These are phyloP conservation scores for Astropecten irregularis DNA, from an alignment of 53 echinoderm and acorn worm species.

Conservation along the genomic window DNA sequence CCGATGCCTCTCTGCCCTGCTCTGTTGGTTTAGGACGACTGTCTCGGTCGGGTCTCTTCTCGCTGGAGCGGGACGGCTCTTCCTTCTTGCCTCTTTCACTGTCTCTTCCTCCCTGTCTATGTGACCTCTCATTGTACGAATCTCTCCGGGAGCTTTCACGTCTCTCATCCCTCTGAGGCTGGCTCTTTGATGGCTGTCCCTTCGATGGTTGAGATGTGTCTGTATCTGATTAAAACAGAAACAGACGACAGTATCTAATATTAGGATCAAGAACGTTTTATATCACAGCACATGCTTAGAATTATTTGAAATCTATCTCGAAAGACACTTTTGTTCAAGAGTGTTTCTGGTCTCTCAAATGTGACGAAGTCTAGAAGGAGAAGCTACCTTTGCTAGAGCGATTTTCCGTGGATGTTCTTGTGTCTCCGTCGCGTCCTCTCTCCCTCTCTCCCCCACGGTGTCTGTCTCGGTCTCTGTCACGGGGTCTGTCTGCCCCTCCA, in stretches of 20 bases:
- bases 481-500: conserved; percentile 49
- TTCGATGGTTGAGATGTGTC: background rate
- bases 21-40: background rate
- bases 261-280: too few species aligned
- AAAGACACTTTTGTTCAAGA: too few species aligned
- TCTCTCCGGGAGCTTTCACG: background rate
- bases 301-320: too few species aligned
- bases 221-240: background rate
- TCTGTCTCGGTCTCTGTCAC: conserved; percentile 46
- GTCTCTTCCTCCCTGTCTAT: background rate
- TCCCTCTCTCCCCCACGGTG: conserved; percentile 42
- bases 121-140: background rate
- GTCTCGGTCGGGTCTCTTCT: conserved; percentile 44
- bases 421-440: background rate
- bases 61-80: background rate
- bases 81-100: conserved; percentile 1
- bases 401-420: conserved; percentile 8
- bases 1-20: background rate
- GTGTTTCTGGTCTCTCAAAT: too few species aligned
- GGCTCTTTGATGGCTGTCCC: conserved; percentile 24
- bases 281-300: too few species aligned
- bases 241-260: too few species aligned
- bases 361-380: too few species aligned
- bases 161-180: conserved; percentile 1
- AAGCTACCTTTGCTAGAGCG: conserved; percentile 17